Percentiles rank a stretch among this genome's conserved stretches.
phyloP scores from a whole-genome alignment of 2,888 invertebrate genomes.

The Aphrophora alni region DNA sequence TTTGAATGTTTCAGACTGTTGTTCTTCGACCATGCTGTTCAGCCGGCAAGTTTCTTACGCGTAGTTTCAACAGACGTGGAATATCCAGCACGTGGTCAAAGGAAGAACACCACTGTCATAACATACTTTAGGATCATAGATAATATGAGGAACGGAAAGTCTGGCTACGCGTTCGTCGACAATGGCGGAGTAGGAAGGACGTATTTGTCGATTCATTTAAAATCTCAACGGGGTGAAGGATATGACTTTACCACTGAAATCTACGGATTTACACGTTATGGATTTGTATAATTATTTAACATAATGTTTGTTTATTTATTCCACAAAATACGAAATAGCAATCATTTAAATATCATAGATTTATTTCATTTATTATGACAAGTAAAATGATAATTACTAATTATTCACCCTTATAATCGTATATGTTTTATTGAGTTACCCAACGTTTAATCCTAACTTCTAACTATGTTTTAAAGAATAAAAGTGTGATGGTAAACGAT shows the following conservation, averaged over 20 bases:
- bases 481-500: too few species aligned
- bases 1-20: constrained; percentile 14
- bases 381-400: too few species aligned
- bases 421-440: too few species aligned
- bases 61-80: constrained; percentile 25
- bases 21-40: background rate
- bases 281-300: background rate
- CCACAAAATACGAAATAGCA: too few species aligned
- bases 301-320: too few species aligned
- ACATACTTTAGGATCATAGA: constrained; percentile 18
- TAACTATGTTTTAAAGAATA: too few species aligned
- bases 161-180: constrained; percentile 18
- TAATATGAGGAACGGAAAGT: background rate
- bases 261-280: background rate
- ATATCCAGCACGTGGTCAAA: constrained; percentile 11
- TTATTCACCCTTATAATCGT: too few species aligned
- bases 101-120: background rate
- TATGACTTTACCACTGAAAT: constrained; percentile 23
- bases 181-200: constrained; percentile 7
- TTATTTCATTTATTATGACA: too few species aligned
- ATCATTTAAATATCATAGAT: too few species aligned
- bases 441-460: too few species aligned
- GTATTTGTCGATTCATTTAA: constrained; percentile 22
- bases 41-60: background rate
- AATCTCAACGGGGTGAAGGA: constrained; percentile 18